These are phyloP conservation scores for Heliconius hermathena DNA, from an alignment of 1,140 invertebrate genomes.

Conservation along the genomic window DNA sequence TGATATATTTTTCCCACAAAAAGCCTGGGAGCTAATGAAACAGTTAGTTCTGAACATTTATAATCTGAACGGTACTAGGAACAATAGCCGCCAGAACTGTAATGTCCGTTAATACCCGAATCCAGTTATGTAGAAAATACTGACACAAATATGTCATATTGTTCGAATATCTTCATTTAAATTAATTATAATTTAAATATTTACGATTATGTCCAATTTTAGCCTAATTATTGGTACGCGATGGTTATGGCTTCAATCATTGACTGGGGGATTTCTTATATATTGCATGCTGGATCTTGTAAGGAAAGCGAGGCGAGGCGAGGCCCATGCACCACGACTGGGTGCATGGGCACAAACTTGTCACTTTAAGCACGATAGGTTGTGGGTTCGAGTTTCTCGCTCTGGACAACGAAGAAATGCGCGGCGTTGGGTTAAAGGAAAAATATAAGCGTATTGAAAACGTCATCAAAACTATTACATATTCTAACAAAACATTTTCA, in stretches of 20 bases:
- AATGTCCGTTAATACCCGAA: constrained; percentile 18
- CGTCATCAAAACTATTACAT: no score
- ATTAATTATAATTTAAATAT: no score
- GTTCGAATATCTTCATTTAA: background rate
- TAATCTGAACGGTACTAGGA: constrained; percentile 16
- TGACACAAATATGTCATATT: constrained; percentile 9
- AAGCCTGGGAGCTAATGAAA: constrained; percentile 19
- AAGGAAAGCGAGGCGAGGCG: no score
- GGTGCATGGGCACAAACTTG: no score
- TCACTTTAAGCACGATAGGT: background rate
- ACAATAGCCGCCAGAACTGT: constrained; percentile 19
- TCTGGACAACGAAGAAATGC: background rate
- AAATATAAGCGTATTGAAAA: no score
- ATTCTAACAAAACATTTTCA: no score
- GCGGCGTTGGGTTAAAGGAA: background rate
- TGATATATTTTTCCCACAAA: constrained; percentile 11
- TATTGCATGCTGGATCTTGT: no score
- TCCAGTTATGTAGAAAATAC: constrained; percentile 15
- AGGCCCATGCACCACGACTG: no score
- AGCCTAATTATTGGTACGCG: no score
- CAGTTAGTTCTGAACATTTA: constrained; percentile 15
- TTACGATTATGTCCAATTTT: no score
- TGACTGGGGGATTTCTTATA: no score
- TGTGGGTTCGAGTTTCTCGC: background rate
- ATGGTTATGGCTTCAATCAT: no score